phyloP scores from a whole-genome alignment of 2,113 vertebrate genomes.

The Telmatochromis bifrenatus region DNA sequence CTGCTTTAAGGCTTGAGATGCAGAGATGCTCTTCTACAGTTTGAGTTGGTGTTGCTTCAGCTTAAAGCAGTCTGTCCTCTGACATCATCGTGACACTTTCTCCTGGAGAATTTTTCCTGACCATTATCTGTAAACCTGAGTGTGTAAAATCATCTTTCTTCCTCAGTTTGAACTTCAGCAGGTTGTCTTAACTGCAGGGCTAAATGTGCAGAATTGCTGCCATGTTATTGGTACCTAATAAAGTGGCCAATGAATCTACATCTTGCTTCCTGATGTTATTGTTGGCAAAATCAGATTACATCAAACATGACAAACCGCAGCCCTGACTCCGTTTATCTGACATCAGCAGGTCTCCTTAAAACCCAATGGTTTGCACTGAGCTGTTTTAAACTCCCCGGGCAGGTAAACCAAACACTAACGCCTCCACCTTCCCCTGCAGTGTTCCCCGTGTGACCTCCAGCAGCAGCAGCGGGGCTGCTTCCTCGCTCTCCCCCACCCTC shows the following conservation, averaged over 20 bases:
- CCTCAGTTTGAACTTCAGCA: background rate
- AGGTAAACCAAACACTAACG: background rate
- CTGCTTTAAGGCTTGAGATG: background rate
- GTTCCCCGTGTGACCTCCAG: background rate
- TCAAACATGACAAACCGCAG: rapidly evolving
- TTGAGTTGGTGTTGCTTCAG: background rate
- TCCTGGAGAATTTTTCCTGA: rapidly evolving
- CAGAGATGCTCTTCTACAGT: background rate
- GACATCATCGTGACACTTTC: rapidly evolving
- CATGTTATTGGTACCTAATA: background rate
- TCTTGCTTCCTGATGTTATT: background rate
- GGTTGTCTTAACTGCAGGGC: background rate
- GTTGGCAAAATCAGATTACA: background rate
- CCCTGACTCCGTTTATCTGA: background rate
- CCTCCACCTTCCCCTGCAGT: background rate
- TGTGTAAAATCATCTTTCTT: background rate
- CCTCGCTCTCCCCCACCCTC: background rate
- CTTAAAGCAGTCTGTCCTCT: background rate
- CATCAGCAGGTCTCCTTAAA: background rate
- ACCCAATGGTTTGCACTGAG: background rate
- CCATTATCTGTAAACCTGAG: background rate
- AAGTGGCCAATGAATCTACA: background rate
- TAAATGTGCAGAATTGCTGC: background rate
- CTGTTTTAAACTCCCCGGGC: background rate
- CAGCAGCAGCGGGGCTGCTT: background rate